phyloP scores from a whole-genome alignment of 2,113 vertebrate species.

The Eurypyga helias region DNA sequence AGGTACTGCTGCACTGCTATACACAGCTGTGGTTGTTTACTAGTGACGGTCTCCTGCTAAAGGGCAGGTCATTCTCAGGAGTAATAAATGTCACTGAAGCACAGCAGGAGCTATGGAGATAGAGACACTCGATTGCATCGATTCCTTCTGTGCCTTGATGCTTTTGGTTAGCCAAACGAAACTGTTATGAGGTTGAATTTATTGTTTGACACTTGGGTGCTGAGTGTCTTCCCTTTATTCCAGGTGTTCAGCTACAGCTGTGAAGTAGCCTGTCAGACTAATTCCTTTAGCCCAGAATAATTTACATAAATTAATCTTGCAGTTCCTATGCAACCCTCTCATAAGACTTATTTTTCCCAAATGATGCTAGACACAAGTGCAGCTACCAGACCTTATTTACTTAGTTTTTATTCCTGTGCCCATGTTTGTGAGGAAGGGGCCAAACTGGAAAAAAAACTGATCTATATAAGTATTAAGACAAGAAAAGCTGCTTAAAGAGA shows the following conservation, averaged over 20 bases:
- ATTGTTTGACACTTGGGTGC: background rate
- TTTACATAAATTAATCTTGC: background rate
- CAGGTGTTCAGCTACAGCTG: background rate
- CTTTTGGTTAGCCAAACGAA: background rate
- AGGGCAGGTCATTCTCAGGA: background rate
- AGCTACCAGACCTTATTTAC: background rate
- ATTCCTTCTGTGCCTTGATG: background rate
- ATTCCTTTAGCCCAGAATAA: background rate
- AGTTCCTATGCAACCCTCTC: background rate
- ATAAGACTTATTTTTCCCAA: background rate
- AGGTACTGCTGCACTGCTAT: background rate
- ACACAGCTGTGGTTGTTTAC: background rate
- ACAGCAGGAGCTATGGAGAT: background rate
- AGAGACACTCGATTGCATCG: background rate
- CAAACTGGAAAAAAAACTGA: background rate
- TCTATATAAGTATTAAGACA: background rate
- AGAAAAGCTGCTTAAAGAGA: background rate
- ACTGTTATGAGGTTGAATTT: background rate
- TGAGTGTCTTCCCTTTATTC: background rate
- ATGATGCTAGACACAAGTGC: background rate
- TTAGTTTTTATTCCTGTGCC: background rate
- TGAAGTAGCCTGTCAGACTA: background rate
- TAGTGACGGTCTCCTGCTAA: background rate
- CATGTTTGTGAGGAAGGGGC: background rate
- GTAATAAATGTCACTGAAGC: background rate